phyloP scores from a whole-genome alignment of 2,113 vertebrate genomes.

The Vicugna pacos region DNA sequence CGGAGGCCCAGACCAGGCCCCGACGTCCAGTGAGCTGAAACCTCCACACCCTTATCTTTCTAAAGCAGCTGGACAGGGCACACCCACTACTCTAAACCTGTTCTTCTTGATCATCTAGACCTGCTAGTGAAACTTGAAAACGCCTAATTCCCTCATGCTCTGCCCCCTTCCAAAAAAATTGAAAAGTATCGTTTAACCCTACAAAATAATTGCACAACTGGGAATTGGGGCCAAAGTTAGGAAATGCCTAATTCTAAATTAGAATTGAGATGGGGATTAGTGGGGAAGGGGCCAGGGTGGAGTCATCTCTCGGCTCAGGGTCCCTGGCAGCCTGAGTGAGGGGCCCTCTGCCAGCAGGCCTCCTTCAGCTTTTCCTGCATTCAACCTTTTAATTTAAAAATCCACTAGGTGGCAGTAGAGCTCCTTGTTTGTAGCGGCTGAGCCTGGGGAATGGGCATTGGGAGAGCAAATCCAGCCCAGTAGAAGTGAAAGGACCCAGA shows the following conservation, averaged over 20 bases:
- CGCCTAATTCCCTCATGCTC: background rate
- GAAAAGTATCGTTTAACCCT: background rate
- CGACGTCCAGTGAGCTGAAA: background rate
- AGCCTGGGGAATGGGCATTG: no score
- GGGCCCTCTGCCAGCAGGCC: accelerated
- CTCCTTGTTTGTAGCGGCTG: background rate
- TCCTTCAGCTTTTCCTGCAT: background rate
- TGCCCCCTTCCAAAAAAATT: background rate
- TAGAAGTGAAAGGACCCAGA: accelerated
- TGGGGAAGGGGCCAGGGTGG: background rate
- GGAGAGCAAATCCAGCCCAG: background rate
- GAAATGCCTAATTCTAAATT: background rate
- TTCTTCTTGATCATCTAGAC: background rate
- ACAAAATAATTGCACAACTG: background rate
- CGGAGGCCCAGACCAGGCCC: background rate
- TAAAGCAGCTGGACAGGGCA: background rate
- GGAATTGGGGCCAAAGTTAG: background rate
- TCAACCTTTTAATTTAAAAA: background rate
- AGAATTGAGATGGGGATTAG: background rate
- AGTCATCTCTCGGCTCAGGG: no score
- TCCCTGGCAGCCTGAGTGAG: background rate
- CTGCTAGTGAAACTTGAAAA: background rate
- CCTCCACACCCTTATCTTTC: background rate
- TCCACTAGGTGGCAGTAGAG: constrained; percentile 64
- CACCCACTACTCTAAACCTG: background rate